Percentiles rank a stretch among this genome's conserved stretches.
Evolutionary conservation across 1,140 invertebrate genomes (phyloP).

Genomic region (Caerostris darwini): DNA sequence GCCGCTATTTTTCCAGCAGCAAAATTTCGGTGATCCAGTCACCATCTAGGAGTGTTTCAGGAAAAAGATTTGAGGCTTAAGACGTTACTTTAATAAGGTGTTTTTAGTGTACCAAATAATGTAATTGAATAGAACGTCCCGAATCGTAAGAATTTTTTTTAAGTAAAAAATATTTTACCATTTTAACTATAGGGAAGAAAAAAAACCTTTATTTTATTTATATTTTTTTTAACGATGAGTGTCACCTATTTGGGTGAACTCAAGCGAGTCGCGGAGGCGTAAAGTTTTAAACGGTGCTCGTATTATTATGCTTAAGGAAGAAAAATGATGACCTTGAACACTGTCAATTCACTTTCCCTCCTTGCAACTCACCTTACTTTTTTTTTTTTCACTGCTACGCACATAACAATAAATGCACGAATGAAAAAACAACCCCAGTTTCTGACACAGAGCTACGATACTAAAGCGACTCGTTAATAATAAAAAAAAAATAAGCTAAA

Average conservation of each 20-base stretch:
- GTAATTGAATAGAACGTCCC: too few species aligned
- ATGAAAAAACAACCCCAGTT: background rate
- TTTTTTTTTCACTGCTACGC: background rate
- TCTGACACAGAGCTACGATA: background rate
- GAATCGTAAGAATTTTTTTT: too few species aligned
- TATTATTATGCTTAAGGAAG: conserved; percentile 15
- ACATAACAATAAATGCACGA: background rate
- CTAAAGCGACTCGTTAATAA: background rate
- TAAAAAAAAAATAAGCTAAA: background rate
- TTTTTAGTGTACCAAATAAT: too few species aligned
- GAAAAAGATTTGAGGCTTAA: too few species aligned
- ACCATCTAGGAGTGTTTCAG: too few species aligned
- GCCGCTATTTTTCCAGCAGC: too few species aligned
- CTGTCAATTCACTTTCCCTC: background rate
- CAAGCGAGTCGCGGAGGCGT: background rate
- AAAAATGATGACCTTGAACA: conserved; percentile 17
- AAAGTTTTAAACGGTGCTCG: conserved; percentile 45
- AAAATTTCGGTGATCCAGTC: too few species aligned
- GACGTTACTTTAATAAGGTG: too few species aligned
- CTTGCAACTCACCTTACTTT: background rate
- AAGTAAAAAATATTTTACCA: too few species aligned
- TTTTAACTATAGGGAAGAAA: too few species aligned
- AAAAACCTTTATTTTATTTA: too few species aligned
- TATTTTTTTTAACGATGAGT: background rate
- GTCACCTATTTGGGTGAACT: background rate